Base-by-base conservation (phyloP, 2,113 vertebrate genomes). In the Chauna torquata region DNA sequence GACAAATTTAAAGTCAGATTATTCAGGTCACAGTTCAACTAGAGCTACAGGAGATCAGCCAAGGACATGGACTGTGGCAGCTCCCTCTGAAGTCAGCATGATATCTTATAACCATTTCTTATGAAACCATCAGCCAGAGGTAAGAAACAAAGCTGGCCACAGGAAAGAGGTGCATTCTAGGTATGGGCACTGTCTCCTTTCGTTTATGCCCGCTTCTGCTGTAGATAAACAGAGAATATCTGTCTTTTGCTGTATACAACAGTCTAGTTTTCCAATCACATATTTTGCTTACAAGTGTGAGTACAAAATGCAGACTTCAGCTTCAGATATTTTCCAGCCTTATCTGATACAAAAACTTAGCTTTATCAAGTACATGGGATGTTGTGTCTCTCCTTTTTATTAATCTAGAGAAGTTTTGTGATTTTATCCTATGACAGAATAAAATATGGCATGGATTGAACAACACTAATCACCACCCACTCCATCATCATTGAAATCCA, bases 71-170 rank as follows among this genome's bases (percentile, higher is more conserved):
- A 50, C 3, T 50, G 34, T 24, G 57, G 78, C 54, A 95, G 86
- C 20, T 92, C 74, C 32, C 65, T 91, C 81, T 94, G 74, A 96
- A 94, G 44, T 89, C 91, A 92, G 65, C 47, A 22, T 32, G 65
- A 72, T 40, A 36, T 61, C 38, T 47, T 71, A 30, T 6, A 92
- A 79, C 10, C 14, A 12, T 52, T 82, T 68, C 44, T 80, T 80
- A 90, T 77, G 75, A 85, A 72, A 93, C 49, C 71, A 94, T 86
- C 91, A 62, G 76, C 54, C 40, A 71, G 34, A 92, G 45, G 40
- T n/a, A 3, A 25, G 58, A 83, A 74, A 8, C 61, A 91, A 76
- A 40, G 12, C 50, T 81, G 45, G 72, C 38, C 64, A 83, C 32
- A 88, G 42, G 30, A 86, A 77, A 74, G 68, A 86, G 54, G 24